Base-by-base conservation (phyloP, 2,113 vertebrate species). In the Colinus virginianus region DNA sequence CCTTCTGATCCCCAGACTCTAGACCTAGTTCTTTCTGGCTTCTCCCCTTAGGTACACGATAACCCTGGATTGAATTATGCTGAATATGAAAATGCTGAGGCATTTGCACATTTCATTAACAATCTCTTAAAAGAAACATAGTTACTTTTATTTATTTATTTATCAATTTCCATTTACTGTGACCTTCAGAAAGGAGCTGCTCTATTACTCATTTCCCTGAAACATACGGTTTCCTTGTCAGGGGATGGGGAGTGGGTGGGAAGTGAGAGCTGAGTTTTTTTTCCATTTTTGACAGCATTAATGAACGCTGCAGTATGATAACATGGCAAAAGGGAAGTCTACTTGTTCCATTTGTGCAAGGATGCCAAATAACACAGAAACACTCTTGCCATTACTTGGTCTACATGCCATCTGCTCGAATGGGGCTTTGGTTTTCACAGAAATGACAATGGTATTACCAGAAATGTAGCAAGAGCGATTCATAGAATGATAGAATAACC, bases 11-110 rank as follows among this genome's bases (percentile, higher is more conserved):
- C 96, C 96, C 87, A 92, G 95, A 80, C 91, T 95, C 94, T 81
- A 96, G 90, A 91, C 94, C 96, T 95, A 95, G 95, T 95, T 96
- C 80, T 92, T 93, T 59, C 58, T 70, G 36, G 38, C 76, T 87
- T 83, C 61, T 90, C 58, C 91, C 84, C 53, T 69, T 34, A 85
- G 96, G 86, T 90, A 66, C 26, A 32, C 80, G 85, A 87, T 92
- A 95, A 94, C 28, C 45, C 61, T 16, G 23, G 78, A 55, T 75
- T 87, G 78, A 93, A 89, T 74, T 66, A 59, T 74, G 58, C 59
- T 78, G 76, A 88, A 94, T 87, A 72, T 0, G 14, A 93, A 94
- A 93, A 92, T 72, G 42, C 42, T 88, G 83, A 84, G 48, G 49
- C 78, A 61, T 88, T 91, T 84, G 25, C 38, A 55, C 49, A 38